phyloP scores from a whole-genome alignment of 2,113 vertebrate genomes.

The Polypterus bichir region DNA sequence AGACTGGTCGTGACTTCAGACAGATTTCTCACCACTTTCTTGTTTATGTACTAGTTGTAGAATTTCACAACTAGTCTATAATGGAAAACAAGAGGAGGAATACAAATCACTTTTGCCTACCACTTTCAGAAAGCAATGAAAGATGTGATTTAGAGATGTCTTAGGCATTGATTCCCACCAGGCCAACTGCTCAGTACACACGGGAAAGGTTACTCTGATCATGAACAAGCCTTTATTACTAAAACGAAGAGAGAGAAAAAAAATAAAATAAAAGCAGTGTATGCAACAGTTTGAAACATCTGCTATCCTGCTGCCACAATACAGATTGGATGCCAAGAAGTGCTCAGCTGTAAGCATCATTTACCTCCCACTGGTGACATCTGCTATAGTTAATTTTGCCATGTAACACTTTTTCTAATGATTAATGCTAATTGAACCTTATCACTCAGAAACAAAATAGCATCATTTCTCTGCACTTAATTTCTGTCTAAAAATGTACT shows the following conservation, averaged over 20 bases:
- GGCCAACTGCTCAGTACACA: constrained; percentile 46
- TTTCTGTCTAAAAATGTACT: constrained; percentile 11
- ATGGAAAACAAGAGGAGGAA: constrained; percentile 37
- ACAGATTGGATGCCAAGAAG: constrained; percentile 52
- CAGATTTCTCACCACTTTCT: constrained; percentile 24
- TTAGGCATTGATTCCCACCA: constrained; percentile 45
- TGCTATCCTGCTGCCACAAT: constrained; percentile 64
- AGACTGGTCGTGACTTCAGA: constrained; percentile 33
- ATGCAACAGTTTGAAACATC: constrained; percentile 71
- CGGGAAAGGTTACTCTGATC: constrained; percentile 45
- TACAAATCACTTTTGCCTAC: constrained; percentile 36
- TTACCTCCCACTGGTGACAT: constrained; percentile 79
- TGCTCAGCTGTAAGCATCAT: constrained; percentile 76
- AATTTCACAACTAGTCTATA: constrained; percentile 57
- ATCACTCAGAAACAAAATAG: constrained; percentile 28
- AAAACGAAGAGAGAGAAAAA: constrained; percentile 43
- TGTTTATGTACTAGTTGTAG: constrained; percentile 44
- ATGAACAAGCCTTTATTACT: constrained; percentile 50
- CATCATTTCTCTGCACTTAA: constrained; percentile 11
- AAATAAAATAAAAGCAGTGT: constrained; percentile 48
- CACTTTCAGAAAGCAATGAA: constrained; percentile 50
- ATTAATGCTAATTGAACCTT: constrained; percentile 30
- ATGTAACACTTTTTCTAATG: constrained; percentile 25
- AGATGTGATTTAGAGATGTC: constrained; percentile 44
- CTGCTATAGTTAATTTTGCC: constrained; percentile 50